phyloP scores from a whole-genome alignment of 2,888 invertebrate genomes.

The Lycophotia porphyrea region DNA sequence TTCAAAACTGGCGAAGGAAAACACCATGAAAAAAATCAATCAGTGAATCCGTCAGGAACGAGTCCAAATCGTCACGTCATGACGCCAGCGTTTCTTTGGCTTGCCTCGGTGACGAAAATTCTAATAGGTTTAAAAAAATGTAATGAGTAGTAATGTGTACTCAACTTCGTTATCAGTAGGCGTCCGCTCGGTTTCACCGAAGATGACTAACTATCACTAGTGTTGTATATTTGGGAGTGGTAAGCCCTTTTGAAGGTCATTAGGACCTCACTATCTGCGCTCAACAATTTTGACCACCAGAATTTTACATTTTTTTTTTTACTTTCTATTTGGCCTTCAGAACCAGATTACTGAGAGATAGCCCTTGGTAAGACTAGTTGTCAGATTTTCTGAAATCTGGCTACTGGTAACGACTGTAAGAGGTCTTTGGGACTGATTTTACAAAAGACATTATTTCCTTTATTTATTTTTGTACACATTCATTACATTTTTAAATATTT shows the following conservation, averaged over 20 bases:
- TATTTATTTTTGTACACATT: no score
- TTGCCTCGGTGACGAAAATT: background rate
- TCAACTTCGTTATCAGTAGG: conserved; percentile 1
- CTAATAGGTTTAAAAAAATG: background rate
- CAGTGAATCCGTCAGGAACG: no score
- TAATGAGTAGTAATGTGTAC: background rate
- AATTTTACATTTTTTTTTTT: no score
- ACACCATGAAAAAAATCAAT: no score
- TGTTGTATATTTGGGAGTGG: conserved; percentile 8
- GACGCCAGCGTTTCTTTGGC: no score
- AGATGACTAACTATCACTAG: conserved; percentile 31
- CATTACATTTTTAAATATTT: no score
- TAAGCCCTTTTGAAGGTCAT: background rate
- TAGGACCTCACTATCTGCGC: background rate
- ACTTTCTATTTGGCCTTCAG: background rate
- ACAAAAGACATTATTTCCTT: no score
- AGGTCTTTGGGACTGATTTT: background rate
- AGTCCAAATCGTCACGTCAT: no score
- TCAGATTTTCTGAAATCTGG: background rate
- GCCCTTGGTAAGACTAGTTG: background rate
- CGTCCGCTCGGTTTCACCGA: conserved; percentile 22
- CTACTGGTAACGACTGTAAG: background rate
- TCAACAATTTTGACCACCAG: background rate
- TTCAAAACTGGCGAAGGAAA: no score
- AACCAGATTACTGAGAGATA: background rate